These are phyloP conservation scores for Dioctria rufipes DNA, from an alignment of 2,888 invertebrate genomes.

Conservation along the genomic window DNA sequence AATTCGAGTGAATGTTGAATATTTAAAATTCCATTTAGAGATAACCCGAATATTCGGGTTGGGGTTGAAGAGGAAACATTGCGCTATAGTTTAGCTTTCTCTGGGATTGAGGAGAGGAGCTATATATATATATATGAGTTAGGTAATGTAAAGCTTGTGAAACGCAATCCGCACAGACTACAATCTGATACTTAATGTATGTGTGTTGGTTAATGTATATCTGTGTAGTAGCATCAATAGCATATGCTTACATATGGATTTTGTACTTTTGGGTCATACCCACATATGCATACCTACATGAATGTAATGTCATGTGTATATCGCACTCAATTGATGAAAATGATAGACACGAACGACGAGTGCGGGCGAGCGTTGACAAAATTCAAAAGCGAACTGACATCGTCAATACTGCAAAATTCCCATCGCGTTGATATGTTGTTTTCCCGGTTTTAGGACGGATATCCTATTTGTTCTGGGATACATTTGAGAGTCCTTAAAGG, in stretches of 20 bases:
- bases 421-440: not conserved
- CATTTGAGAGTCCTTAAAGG: constrained; percentile 18
- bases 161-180: not conserved
- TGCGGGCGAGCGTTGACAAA: constrained; percentile 26
- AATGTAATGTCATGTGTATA: not conserved
- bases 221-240: too few relatives aligned
- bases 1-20: constrained; percentile 35
- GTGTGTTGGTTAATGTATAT: too few relatives aligned
- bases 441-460: constrained; percentile 11
- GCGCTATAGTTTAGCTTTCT: constrained; percentile 30
- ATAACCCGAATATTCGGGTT: constrained; percentile 28
- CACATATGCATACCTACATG: not conserved
- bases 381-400: constrained; percentile 28
- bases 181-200: not conserved
- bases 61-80: not conserved
- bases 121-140: too few relatives aligned
- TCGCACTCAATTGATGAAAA: not conserved
- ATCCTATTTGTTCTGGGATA: constrained; percentile 25
- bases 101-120: not conserved
- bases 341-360: not conserved
- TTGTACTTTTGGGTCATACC: too few relatives aligned
- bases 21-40: constrained; percentile 54
- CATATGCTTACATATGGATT: too few relatives aligned
- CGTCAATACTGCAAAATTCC: constrained; percentile 26
- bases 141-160: not conserved